Conservation (phyloP, 2,797 vertebrate genomes). For the Enteromius paludinosus region DNA sequence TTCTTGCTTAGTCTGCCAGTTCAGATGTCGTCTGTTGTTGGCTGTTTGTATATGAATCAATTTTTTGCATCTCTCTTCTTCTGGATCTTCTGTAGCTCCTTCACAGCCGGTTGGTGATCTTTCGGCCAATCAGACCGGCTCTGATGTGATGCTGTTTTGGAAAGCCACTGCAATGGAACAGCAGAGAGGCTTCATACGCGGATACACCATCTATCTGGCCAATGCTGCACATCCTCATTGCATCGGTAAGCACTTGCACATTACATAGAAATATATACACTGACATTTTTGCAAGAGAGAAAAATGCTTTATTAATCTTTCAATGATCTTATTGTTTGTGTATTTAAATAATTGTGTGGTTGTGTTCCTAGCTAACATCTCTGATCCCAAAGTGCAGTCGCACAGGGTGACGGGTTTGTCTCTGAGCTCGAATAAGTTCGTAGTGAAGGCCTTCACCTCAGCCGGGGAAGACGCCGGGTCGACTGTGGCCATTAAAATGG, state of each 20-base stretch:
- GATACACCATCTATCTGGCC: slow-evolving; percentile 76
- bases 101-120: slow-evolving; percentile 63
- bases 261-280: neutral
- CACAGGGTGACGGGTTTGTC: slow-evolving; percentile 67
- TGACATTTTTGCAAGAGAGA: no score
- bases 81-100: slow-evolving; percentile 64
- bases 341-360: neutral
- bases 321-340: neutral
- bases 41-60: neutral
- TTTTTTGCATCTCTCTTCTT: neutral
- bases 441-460: slow-evolving; percentile 77
- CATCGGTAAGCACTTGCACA: slow-evolving; percentile 66
- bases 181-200: slow-evolving; percentile 74
- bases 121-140: slow-evolving; percentile 62
- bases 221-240: slow-evolving; percentile 64
- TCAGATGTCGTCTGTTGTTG: neutral
- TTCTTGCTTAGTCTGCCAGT: neutral
- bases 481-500: slow-evolving; percentile 68
- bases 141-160: slow-evolving; percentile 74
- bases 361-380: slow-evolving; percentile 69
- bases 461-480: slow-evolving; percentile 74
- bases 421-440: slow-evolving; percentile 73
- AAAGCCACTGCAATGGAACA: slow-evolving; percentile 62
- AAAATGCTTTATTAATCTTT: no score
- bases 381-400: slow-evolving; percentile 59